Conservation (phyloP, 1,140 invertebrate genomes). For the Phymastichus coffea region DNA sequence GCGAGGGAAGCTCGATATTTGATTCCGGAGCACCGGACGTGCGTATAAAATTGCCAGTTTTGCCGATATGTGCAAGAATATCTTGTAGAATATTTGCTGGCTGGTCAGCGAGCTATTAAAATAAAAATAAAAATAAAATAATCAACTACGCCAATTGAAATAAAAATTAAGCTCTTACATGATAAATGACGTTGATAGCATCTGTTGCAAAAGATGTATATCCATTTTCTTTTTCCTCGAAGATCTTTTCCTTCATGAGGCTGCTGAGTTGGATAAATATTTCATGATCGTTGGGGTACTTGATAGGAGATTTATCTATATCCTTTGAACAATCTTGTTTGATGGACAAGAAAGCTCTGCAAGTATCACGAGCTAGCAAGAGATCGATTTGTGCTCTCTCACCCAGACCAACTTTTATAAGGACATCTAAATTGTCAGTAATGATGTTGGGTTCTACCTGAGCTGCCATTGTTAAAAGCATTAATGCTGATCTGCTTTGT, state of each 20-base stretch:
- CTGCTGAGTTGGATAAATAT: constrained; percentile 57
- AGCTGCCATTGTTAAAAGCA: constrained; percentile 74
- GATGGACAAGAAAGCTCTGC: constrained; percentile 61
- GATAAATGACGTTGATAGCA: constrained; percentile 65
- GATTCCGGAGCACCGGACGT: constrained; percentile 4
- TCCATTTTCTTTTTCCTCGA: constrained; percentile 47
- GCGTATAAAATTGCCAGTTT: constrained; percentile 26
- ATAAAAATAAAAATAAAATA: background rate
- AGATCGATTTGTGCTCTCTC: constrained; percentile 56
- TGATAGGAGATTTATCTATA: constrained; percentile 35
- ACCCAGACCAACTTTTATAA: constrained; percentile 62
- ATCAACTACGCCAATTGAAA: constrained; percentile 18
- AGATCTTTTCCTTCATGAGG: constrained; percentile 57
- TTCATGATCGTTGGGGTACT: constrained; percentile 57
- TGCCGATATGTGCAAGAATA: constrained; percentile 35
- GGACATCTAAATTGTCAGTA: constrained; percentile 60
- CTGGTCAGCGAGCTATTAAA: constrained; percentile 46
- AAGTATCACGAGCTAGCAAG: constrained; percentile 61
- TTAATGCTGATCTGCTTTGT: constrained; percentile 70
- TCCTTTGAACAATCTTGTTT: constrained; percentile 37
- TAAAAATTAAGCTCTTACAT: constrained; percentile 42
- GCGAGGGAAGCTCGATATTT: constrained; percentile 20
- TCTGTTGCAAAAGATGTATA: constrained; percentile 63
- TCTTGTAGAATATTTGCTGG: constrained; percentile 45
- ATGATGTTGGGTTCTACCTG: constrained; percentile 59